phyloP scores from a whole-genome alignment of 2,113 vertebrate species.

The Oenanthe oenanthe region DNA sequence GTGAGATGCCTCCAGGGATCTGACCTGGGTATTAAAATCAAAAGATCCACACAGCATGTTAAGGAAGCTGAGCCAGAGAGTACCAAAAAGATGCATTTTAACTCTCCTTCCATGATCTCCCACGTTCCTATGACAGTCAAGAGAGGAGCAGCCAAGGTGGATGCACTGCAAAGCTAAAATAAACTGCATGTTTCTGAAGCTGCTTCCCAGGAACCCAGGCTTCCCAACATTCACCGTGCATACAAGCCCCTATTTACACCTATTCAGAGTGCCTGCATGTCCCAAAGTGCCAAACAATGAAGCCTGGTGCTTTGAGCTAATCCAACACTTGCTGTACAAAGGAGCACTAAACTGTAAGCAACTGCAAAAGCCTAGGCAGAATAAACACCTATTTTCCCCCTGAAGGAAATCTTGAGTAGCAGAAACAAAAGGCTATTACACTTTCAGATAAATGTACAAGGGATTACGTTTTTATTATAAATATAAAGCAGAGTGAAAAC shows the following conservation, averaged over 20 bases:
- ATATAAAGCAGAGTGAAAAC: not conserved
- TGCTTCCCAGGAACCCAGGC: not conserved
- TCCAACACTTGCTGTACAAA: not conserved
- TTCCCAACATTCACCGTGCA: not conserved
- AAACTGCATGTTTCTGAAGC: not conserved
- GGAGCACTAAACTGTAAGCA: not conserved
- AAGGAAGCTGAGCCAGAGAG: not conserved
- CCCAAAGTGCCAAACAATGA: not conserved
- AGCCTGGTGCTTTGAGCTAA: not conserved
- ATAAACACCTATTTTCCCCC: not conserved
- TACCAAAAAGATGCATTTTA: not conserved
- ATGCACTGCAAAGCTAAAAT: rapidly evolving
- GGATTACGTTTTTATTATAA: not conserved
- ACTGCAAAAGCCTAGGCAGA: not conserved
- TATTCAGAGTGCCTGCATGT: not conserved
- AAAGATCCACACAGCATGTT: not conserved
- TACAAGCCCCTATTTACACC: not conserved
- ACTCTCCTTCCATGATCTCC: not conserved
- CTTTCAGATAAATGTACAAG: not conserved
- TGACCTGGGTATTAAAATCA: not conserved
- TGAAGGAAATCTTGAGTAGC: not conserved
- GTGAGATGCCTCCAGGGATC: not conserved
- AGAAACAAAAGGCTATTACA: not conserved
- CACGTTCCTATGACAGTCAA: not conserved
- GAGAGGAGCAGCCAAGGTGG: not conserved